phyloP scores from a whole-genome alignment of 2,888 invertebrate species.

The Lochmaea crataegi region DNA sequence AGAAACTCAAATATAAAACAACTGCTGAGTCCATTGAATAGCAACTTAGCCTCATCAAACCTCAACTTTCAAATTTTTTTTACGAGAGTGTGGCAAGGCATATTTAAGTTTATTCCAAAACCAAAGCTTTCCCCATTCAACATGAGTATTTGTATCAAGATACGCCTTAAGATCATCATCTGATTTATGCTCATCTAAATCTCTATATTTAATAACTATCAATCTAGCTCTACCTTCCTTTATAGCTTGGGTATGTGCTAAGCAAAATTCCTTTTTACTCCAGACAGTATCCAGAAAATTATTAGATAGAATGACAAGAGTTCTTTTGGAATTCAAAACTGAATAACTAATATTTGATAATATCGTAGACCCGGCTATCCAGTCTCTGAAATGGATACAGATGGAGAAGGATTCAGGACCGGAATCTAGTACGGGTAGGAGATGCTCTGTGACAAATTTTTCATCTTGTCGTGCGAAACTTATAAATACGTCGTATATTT shows the following conservation, averaged over 20 bases:
- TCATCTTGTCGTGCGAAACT: slow-evolving; percentile 84
- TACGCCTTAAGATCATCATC: slow-evolving; percentile 79
- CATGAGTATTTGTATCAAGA: slow-evolving; percentile 80
- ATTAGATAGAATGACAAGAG: slow-evolving; percentile 76
- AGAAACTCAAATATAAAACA: too few species aligned
- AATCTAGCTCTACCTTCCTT: slow-evolving; percentile 76
- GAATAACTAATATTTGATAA: slow-evolving; percentile 78
- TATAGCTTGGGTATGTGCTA: slow-evolving; percentile 78
- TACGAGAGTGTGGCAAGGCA: slow-evolving; percentile 74
- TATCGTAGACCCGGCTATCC: slow-evolving; percentile 80
- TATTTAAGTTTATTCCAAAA: slow-evolving; percentile 84
- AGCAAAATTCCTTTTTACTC: slow-evolving; percentile 80
- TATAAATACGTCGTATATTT: slow-evolving; percentile 81
- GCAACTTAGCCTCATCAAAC: too few species aligned
- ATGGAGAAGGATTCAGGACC: slow-evolving; percentile 74
- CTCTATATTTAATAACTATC: slow-evolving; percentile 80
- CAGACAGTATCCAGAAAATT: slow-evolving; percentile 81
- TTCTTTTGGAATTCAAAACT: slow-evolving; percentile 76
- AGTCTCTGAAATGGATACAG: slow-evolving; percentile 81
- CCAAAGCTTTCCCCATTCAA: slow-evolving; percentile 85
- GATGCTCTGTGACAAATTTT: slow-evolving; percentile 73
- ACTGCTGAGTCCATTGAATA: too few species aligned
- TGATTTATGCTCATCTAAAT: slow-evolving; percentile 71
- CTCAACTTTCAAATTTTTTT: slow-evolving; percentile 12
- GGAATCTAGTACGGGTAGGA: slow-evolving; percentile 75